Percentiles rank a stretch among this genome's conserved stretches.
Conservation (phyloP, 2,888 invertebrate species). For the Cryptus viduatorius region DNA sequence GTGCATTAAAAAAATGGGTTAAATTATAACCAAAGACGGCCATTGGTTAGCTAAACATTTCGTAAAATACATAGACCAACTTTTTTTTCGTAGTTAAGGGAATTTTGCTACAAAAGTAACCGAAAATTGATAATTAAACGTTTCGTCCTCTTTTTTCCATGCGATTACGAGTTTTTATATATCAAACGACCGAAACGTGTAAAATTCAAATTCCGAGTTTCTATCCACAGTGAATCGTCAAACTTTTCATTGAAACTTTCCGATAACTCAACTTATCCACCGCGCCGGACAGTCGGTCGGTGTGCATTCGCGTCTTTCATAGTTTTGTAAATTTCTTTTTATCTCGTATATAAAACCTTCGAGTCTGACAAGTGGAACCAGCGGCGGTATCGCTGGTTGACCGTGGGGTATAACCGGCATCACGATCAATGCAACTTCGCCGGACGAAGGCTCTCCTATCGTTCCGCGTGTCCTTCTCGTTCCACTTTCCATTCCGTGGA, state of each 20-base stretch:
- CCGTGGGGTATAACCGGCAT: constrained; percentile 6
- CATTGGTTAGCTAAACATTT: no score
- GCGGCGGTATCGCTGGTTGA: neutral
- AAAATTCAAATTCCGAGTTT: neutral
- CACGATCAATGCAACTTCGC: constrained; percentile 27
- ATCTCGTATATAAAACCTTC: neutral
- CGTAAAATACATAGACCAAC: no score
- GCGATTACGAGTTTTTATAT: neutral
- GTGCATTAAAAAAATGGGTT: no score
- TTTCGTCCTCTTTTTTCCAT: no score
- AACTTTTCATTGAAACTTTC: neutral
- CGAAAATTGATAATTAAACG: no score
- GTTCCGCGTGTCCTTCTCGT: constrained; percentile 7
- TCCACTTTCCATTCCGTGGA: constrained; percentile 10
- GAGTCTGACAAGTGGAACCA: constrained; percentile 5
- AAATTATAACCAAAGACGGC: no score
- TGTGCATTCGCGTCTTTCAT: neutral
- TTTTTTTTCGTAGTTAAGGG: no score
- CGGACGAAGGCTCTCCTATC: neutral
- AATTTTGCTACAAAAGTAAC: no score
- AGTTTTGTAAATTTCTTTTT: neutral
- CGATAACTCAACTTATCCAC: neutral
- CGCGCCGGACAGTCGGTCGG: neutral
- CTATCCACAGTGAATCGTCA: neutral
- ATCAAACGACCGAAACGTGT: neutral